These are phyloP conservation scores for Shinisaurus crocodilurus DNA, from an alignment of 2,113 vertebrate species.

Conservation along the genomic window DNA sequence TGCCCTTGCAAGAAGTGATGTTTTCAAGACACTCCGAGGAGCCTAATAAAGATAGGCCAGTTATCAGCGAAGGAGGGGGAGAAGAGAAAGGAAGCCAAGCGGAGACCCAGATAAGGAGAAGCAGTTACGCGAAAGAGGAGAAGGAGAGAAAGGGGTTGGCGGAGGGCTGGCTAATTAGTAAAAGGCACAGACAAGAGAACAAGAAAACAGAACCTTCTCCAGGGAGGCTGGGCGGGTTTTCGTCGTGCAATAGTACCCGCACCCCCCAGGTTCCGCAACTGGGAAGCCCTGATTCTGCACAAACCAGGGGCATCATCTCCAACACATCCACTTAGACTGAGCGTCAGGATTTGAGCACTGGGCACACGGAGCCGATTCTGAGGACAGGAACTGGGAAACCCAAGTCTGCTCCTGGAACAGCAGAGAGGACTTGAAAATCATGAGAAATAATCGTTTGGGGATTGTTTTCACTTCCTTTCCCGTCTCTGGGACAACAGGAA, in stretches of 20 bases:
- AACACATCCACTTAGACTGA: not conserved
- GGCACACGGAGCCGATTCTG: not conserved
- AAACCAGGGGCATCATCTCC: not conserved
- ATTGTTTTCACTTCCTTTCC: not conserved
- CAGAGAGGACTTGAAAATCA: not conserved
- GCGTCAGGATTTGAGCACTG: not conserved
- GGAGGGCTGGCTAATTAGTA: slow-evolving; percentile 6
- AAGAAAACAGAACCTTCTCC: slow-evolving; percentile 36
- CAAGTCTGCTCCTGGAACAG: not conserved
- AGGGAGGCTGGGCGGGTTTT: not conserved
- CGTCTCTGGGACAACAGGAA: not conserved
- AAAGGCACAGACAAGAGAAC: slow-evolving; percentile 4
- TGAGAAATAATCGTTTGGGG: not conserved
- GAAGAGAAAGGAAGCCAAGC: not conserved
- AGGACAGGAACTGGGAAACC: not conserved
- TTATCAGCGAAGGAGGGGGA: slow-evolving; percentile 22
- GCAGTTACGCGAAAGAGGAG: not conserved
- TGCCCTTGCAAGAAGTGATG: slow-evolving; percentile 13
- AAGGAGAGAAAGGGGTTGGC: slow-evolving; percentile 2
- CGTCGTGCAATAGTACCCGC: not conserved
- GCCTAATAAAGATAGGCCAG: slow-evolving; percentile 24
- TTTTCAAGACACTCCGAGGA: slow-evolving; percentile 24
- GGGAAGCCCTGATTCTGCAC: not conserved
- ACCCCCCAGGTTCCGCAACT: not conserved
- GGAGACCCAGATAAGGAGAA: not conserved